A percentile compares a stretch with the other conserved stretches of the same genome.
phyloP scores from a whole-genome alignment of 2,888 invertebrate species.

The Thecocarcelia acutangulata region DNA sequence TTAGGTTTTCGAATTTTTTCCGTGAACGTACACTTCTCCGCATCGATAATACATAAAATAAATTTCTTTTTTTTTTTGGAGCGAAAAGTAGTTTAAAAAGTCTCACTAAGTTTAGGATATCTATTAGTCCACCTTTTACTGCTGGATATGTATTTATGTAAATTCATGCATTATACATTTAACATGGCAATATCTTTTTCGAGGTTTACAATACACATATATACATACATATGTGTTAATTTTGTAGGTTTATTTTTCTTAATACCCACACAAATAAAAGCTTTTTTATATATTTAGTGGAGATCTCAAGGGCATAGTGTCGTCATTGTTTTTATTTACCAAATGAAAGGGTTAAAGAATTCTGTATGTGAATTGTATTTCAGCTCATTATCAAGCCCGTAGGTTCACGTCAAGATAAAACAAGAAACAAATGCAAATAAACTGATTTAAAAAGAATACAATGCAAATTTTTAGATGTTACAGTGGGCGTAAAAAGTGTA shows the following conservation, averaged over 20 bases:
- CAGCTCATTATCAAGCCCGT: constrained; percentile 69
- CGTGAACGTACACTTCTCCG: too few species aligned
- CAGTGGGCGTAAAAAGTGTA: not conserved
- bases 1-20: too few species aligned
- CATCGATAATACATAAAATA: too few species aligned
- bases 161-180: too few species aligned
- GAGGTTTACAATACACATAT: not conserved
- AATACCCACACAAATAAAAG: not conserved
- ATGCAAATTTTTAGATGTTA: constrained; percentile 30
- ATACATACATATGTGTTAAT: constrained; percentile 17
- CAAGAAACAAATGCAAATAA: constrained; percentile 31
- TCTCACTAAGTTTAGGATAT: too few species aligned
- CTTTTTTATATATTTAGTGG: constrained; percentile 38
- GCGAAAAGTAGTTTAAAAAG: too few species aligned
- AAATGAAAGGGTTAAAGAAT: constrained; percentile 62
- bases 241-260: constrained; percentile 37
- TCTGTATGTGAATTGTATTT: constrained; percentile 33
- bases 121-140: too few species aligned
- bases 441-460: constrained; percentile 32
- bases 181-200: too few species aligned
- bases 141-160: too few species aligned
- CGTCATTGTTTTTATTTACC: constrained; percentile 47
- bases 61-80: too few species aligned
- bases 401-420: constrained; percentile 67
- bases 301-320: constrained; percentile 71